Base-by-base conservation (phyloP, 1,140 invertebrate species). In the Belonocnema kinseyi region DNA sequence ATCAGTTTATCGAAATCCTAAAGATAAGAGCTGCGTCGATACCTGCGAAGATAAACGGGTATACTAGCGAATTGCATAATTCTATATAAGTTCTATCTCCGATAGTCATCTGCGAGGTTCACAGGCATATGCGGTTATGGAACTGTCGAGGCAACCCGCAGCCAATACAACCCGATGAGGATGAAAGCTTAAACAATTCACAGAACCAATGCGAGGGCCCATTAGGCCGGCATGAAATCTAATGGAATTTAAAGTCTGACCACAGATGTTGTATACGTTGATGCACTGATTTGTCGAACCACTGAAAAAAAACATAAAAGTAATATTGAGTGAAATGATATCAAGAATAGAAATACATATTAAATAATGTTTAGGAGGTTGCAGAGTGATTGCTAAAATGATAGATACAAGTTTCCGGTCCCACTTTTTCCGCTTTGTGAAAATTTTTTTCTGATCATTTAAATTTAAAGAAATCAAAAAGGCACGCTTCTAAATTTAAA, bases 201-300 rank as follows among this genome's bases (percentile, higher is more conserved):
- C 95, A 46, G 96, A 95, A 17, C 95, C 96, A n/a, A 73, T 84
- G 82, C 96, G 93, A 80, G 97, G 94, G 50, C 95, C 96, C 93
- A 98, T 97, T 88, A 98, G 98, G 61, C 97, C 97, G 86, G 98
- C 97, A 86, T 98, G 96, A 85, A 95, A 95, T 87, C 96, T 96
- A 84, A 98, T 95, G 2, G 94, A 94, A 87, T 95, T 96, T 78
- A 96, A 93, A 40, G 91, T 88, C 6, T 92, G 91, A 17, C 96
- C 96, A 54, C 93, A 92, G 76, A 95, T 93, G 85, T 95, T 95
- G 90, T 96, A 96, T 8, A 98, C 93, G 77, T 93, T 95, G 75
- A 98, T 96, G 80, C 94, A 94, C 82, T 98, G 96, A 91, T 95
- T 96, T 54, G 94, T 92, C 2, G 96, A 96, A 58, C 96, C 97